A percentile compares a stretch with the other conserved stretches of the same genome.
Conservation (phyloP, 2,113 vertebrate genomes). For the Aplodontia rufa region DNA sequence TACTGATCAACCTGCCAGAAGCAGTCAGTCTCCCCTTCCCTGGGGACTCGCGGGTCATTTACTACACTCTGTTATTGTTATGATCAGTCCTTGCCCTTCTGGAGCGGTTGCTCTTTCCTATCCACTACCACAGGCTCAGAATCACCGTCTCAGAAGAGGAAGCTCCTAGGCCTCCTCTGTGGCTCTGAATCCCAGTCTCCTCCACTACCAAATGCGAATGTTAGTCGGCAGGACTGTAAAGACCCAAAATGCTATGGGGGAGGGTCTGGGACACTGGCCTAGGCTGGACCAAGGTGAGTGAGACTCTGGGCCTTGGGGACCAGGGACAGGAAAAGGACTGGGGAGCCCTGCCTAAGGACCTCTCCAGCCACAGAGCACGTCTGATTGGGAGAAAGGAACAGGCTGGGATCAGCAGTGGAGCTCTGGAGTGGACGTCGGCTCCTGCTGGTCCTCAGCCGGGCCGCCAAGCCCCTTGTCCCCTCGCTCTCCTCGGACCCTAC, state of each 20-base stretch:
- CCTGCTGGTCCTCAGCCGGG: neutral
- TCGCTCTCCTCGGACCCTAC: neutral
- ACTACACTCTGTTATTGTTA: neutral
- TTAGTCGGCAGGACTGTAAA: neutral
- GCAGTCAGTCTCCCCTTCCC: neutral
- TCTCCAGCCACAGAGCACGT: neutral
- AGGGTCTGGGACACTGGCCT: neutral
- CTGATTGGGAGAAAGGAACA: neutral
- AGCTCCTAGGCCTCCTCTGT: neutral
- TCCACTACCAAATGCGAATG: neutral
- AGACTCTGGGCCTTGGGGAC: neutral
- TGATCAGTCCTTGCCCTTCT: neutral
- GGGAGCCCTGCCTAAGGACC: neutral
- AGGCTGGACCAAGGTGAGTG: too few species aligned
- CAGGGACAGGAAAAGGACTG: too few species aligned
- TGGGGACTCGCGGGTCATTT: neutral
- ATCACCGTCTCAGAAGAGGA: neutral
- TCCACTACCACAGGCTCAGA: neutral
- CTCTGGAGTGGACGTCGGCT: neutral
- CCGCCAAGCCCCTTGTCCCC: rapidly evolving
- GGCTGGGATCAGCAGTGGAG: neutral
- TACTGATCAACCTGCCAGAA: neutral
- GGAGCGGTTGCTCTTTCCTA: neutral
- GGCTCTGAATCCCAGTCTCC: neutral
- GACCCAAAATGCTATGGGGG: neutral